A percentile compares a stretch with the other conserved stretches of the same genome.
Conservation (phyloP, 2,888 invertebrate genomes). For the Camptogramma bilineatum region DNA sequence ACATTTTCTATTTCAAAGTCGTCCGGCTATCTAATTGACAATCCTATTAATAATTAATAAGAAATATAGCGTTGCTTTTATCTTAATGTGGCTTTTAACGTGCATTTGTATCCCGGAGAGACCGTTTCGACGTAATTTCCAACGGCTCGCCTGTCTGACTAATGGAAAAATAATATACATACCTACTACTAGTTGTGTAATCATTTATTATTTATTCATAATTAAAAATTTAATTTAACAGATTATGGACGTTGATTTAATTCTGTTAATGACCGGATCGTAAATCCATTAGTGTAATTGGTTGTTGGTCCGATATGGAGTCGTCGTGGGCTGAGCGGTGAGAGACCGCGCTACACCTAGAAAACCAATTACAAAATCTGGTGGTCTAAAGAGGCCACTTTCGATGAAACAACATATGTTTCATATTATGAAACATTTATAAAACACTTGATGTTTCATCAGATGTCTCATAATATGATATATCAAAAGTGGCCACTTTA, state of each 20-base stretch:
- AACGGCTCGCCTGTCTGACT: slow-evolving; percentile 68
- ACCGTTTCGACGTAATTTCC: slow-evolving; percentile 76
- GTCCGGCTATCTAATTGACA: slow-evolving; percentile 78
- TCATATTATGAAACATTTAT: too few relatives aligned
- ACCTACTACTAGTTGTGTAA: slow-evolving; percentile 58
- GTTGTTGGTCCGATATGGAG: slow-evolving; percentile 46
- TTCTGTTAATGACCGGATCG: slow-evolving; percentile 58
- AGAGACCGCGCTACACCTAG: neutral
- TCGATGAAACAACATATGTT: neutral
- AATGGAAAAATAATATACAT: slow-evolving; percentile 77
- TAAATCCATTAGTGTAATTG: slow-evolving; percentile 64
- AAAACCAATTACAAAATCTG: neutral
- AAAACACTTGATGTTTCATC: too few relatives aligned
- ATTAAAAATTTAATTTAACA: slow-evolving; percentile 53
- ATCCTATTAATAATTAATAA: slow-evolving; percentile 81
- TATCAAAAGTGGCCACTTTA: too few relatives aligned
- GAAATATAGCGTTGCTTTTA: slow-evolving; percentile 81
- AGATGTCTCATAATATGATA: too few relatives aligned
- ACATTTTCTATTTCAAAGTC: slow-evolving; percentile 80
- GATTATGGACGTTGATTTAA: slow-evolving; percentile 59
- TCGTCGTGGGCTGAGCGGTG: slow-evolving; percentile 24
- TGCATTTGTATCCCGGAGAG: slow-evolving; percentile 76
- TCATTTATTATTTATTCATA: slow-evolving; percentile 71
- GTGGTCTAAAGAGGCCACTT: too few relatives aligned
- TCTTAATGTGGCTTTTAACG: slow-evolving; percentile 81